A percentile compares a stretch with the other conserved stretches of the same genome.
Evolutionary conservation across 2,113 vertebrate genomes (phyloP).

Genomic region (Kryptolebias marmoratus): DNA sequence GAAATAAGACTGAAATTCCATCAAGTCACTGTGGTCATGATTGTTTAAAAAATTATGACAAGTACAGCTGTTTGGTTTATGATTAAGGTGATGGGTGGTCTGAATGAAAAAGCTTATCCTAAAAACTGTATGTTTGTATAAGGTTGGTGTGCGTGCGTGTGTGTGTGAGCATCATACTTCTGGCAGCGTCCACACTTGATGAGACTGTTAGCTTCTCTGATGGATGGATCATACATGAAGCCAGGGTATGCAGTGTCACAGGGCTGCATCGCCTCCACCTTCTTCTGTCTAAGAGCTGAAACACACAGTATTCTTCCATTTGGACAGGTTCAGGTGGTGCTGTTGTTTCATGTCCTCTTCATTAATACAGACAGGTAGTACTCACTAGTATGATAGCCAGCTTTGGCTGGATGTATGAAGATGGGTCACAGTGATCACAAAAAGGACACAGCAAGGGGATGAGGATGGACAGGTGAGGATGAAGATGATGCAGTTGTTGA

Average conservation of each 20-base stretch:
- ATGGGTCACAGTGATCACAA: constrained; percentile 27
- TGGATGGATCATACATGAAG: constrained; percentile 85
- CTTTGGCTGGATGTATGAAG: constrained; percentile 75
- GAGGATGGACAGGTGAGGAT: constrained; percentile 22
- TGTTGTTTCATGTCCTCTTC: neutral
- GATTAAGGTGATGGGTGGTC: neutral
- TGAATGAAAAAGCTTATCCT: neutral
- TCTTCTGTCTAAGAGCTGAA: constrained; percentile 92
- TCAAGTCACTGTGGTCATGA: too few species aligned
- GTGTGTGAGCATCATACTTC: constrained; percentile 83
- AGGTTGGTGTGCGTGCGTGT: neutral
- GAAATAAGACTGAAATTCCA: too few species aligned
- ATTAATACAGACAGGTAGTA: constrained; percentile 20
- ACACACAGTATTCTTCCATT: neutral
- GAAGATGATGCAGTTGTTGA: constrained; percentile 16
- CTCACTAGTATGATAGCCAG: constrained; percentile 81
- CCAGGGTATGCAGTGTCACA: constrained; percentile 93
- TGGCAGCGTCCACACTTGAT: constrained; percentile 91
- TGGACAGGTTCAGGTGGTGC: too few species aligned
- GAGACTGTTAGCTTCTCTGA: constrained; percentile 89
- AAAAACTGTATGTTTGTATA: neutral
- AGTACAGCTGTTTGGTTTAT: neutral
- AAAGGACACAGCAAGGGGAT: neutral
- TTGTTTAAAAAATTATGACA: too few species aligned
- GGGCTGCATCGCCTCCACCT: constrained; percentile 85